These are phyloP conservation scores for Perizoma flavofasciatum DNA, from an alignment of 2,888 invertebrate species.

Conservation along the genomic window DNA sequence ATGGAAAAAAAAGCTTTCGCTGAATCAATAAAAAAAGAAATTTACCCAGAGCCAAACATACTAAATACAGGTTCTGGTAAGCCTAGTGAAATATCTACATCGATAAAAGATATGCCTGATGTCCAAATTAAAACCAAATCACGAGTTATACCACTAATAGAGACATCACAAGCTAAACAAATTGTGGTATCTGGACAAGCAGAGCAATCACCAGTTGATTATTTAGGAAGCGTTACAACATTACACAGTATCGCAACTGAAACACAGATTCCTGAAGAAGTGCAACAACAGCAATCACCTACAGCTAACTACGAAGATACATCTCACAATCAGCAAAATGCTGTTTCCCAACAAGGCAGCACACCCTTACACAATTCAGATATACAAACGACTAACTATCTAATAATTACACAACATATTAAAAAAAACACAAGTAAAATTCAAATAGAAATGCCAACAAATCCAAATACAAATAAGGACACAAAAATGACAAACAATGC, in stretches of 20 bases:
- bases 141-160: background rate
- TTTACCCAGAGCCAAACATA: constrained; percentile 1
- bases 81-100: background rate
- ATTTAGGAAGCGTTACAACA: background rate
- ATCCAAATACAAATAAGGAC: background rate
- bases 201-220: background rate
- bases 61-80: background rate
- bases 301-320: background rate
- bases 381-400: background rate
- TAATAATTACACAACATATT: background rate
- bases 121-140: background rate
- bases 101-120: background rate
- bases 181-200: background rate
- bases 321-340: background rate
- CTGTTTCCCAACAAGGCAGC: background rate
- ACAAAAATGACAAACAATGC: background rate
- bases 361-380: background rate
- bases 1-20: background rate
- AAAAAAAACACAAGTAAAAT: background rate
- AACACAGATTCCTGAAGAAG: background rate
- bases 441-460: background rate
- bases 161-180: background rate
- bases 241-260: constrained; percentile 1
- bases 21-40: background rate
- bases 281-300: background rate